Evolutionary conservation across 2,888 invertebrate species (phyloP).

Genomic region (Crematogaster levior): DNA sequence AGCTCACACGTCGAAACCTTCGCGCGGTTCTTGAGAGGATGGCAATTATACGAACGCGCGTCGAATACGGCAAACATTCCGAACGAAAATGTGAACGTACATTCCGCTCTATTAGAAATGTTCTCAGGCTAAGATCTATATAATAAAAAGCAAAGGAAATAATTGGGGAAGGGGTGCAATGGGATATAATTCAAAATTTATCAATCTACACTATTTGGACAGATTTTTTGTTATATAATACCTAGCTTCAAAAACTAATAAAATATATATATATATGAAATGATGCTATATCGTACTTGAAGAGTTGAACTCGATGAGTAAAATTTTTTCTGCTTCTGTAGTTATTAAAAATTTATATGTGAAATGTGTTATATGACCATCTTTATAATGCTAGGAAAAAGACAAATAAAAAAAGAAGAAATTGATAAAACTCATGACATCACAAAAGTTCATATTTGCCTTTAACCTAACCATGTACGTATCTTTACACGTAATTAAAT

Average conservation of each 20-base stretch:
- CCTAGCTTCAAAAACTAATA: neutral
- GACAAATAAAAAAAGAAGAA: constrained; percentile 40
- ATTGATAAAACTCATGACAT: constrained; percentile 61
- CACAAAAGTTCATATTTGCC: constrained; percentile 48
- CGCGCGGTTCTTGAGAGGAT: constrained; percentile 22
- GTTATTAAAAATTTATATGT: constrained; percentile 54
- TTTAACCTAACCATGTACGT: neutral
- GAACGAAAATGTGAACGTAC: neutral
- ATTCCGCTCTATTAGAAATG: neutral
- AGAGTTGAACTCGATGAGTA: too few relatives aligned
- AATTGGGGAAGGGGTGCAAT: neutral
- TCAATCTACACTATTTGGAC: neutral
- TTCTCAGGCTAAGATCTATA: neutral
- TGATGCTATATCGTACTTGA: neutral
- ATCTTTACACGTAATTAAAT: neutral
- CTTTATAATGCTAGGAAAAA: constrained; percentile 17
- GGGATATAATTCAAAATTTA: neutral
- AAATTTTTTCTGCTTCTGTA: constrained; percentile 24
- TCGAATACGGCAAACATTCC: constrained; percentile 23
- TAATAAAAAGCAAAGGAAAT: neutral
- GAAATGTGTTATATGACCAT: constrained; percentile 52
- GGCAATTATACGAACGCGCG: constrained; percentile 40
- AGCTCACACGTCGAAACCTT: constrained; percentile 48
- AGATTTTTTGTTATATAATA: neutral
- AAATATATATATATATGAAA: neutral